These are phyloP conservation scores for Psittacula echo DNA, from an alignment of 2,797 vertebrate species.

Conservation along the genomic window DNA sequence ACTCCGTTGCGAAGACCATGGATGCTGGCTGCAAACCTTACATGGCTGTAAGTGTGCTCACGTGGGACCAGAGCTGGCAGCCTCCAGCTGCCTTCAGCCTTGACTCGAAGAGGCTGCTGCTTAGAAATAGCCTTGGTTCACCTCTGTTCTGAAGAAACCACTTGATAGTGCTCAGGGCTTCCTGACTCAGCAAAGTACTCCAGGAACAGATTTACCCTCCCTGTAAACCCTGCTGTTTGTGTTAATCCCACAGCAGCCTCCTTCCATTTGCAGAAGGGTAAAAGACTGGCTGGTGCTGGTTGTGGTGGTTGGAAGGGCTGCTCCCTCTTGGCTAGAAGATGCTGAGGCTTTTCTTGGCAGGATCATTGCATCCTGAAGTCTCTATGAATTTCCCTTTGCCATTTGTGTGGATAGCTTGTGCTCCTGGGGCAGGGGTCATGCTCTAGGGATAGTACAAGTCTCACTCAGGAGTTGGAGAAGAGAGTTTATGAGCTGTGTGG, in stretches of 20 bases:
- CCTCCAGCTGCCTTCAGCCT: not conserved
- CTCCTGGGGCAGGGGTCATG: not conserved
- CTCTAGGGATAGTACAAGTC: not conserved
- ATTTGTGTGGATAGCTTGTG: not conserved
- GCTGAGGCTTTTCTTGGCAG: constrained; percentile 12
- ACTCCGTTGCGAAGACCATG: constrained; percentile 82
- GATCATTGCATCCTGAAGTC: not conserved
- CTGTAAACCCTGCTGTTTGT: not conserved
- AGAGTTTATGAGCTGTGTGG: not conserved
- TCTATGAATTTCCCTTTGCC: not conserved
- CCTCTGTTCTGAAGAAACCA: not conserved
- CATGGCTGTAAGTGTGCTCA: constrained; percentile 79
- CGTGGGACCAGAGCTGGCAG: not conserved
- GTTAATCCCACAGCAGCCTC: not conserved
- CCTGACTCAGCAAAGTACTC: not conserved
- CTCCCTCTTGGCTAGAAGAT: not conserved
- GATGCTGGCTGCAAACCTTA: constrained; percentile 84
- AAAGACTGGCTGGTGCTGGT: not conserved
- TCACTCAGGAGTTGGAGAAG: not conserved
- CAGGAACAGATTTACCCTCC: not conserved
- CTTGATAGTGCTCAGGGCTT: not conserved
- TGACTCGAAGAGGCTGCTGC: not conserved
- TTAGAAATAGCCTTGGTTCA: not conserved
- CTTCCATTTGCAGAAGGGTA: not conserved
- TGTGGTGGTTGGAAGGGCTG: not conserved